phyloP scores from a whole-genome alignment of 2,888 invertebrate species.

The Acrocera orbiculus region DNA sequence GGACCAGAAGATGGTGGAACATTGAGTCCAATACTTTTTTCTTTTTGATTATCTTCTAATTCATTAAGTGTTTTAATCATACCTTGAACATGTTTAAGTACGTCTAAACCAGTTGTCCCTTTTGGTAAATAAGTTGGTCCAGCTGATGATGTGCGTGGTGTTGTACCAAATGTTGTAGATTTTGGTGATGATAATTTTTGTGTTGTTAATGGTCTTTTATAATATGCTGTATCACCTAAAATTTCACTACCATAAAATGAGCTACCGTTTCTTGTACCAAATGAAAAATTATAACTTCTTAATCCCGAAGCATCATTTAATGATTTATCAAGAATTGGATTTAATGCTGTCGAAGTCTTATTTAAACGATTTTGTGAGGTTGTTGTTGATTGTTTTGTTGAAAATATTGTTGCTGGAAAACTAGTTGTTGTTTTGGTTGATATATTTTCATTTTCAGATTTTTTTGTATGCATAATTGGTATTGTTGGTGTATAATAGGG shows the following conservation, averaged over 20 bases:
- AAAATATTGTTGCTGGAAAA: neutral
- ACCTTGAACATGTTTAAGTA: constrained; percentile 49
- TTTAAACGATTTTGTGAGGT: no score
- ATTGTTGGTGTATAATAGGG: constrained; percentile 31
- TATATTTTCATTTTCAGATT: no score
- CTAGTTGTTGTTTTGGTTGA: no score
- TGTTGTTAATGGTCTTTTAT: no score
- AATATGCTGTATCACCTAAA: neutral
- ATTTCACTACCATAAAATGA: neutral
- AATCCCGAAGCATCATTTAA: neutral
- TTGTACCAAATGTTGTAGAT: constrained; percentile 4
- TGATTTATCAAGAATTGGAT: no score
- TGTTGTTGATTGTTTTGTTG: no score
- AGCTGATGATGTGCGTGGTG: constrained; percentile 4
- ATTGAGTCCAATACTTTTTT: constrained; percentile 42
- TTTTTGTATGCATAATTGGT: constrained; percentile 17
- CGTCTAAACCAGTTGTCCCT: constrained; percentile 14
- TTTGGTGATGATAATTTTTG: no score
- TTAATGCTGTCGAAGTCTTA: no score
- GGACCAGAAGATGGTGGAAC: constrained; percentile 59
- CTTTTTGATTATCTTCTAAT: constrained; percentile 36
- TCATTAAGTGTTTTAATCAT: constrained; percentile 50
- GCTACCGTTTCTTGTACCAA: neutral
- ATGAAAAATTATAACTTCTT: neutral
- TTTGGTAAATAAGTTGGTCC: constrained; percentile 8